Evolutionary conservation across 2,888 invertebrate genomes (phyloP).

Genomic region (Lymantria dispar): DNA sequence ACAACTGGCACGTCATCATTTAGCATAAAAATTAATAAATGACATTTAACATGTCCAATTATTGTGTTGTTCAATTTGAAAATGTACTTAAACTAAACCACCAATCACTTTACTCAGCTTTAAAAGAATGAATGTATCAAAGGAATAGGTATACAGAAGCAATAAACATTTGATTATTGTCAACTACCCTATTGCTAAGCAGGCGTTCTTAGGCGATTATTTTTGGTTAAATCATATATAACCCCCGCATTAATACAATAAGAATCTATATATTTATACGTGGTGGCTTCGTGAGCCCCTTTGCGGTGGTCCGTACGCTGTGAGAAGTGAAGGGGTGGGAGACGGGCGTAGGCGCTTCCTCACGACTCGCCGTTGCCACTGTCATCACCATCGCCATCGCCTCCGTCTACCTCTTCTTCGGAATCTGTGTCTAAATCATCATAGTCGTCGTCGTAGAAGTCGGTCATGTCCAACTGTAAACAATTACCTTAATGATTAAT

Average conservation of each 20-base stretch:
- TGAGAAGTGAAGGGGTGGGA: constrained; percentile 23
- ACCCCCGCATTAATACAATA: background rate
- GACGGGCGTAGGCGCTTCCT: constrained; percentile 62
- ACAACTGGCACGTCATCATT: too few species aligned
- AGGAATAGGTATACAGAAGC: background rate
- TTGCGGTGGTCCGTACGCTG: constrained; percentile 37
- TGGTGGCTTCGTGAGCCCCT: constrained; percentile 1
- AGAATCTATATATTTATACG: background rate
- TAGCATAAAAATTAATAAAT: too few species aligned
- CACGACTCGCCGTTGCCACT: constrained; percentile 96
- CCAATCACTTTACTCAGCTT: background rate
- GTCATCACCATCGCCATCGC: constrained; percentile 91
- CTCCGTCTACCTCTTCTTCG: constrained; percentile 85
- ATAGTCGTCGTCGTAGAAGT: constrained; percentile 98
- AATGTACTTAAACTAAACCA: background rate
- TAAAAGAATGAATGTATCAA: background rate
- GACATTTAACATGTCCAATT: too few species aligned
- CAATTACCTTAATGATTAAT: background rate
- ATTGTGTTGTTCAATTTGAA: too few species aligned
- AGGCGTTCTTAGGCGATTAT: background rate
- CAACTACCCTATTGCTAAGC: background rate
- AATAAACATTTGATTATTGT: background rate
- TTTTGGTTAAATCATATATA: background rate
- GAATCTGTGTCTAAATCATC: constrained; percentile 91
- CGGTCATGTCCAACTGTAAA: constrained; percentile 91